Evolutionary conservation across 2,797 vertebrate genomes (phyloP), one percentile per base, ranked within the genome.

Genomic region (Borostomias antarcticus): DNA sequence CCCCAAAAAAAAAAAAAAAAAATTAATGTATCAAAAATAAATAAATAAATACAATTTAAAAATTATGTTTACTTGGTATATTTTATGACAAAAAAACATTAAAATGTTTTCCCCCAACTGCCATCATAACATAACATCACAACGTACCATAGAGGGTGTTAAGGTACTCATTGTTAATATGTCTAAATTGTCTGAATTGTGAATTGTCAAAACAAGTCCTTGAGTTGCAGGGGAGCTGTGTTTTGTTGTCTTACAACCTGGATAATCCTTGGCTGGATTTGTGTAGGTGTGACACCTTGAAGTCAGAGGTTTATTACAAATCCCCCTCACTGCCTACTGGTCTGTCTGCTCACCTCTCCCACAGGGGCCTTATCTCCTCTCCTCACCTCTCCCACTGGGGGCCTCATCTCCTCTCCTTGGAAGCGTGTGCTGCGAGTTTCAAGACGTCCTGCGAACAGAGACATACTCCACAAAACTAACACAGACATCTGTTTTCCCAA

Each of bases 401-500:
- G 23, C 40, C 3, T 68, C 50, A 63, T 68, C 68, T 50, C 21
- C 29, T 67, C 59, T 43, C 32, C 52, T 67, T 63, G 30, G 62
- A 68, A 71, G 62, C 23, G 32, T 68, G 33, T 65, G 68, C 40
- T 57, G 9, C 7, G n/a, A 45, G 53, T 62, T 60, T 66, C 19
- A 29, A 58, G 29, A 17, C 33, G 1, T 23, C 10, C 54, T 47
- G 45, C 40, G 52, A 21, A 50, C 21, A 66, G 21, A 70, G 19
- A 48, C 15, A 35, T 8, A 53, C 35, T 63, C 66, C 72, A 69
- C 56, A 69, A 66, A 62, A 72, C 1, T 47, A 66, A 53, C 17
- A 51, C 25, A 53, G 62, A 58, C 66, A 58, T 62, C 58, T 69
- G 54, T 75, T 77, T 70, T 64, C 66, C 15, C 30, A 63, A 21